Conservation (phyloP, 2,113 vertebrate species). For the Syngnathoides biaculeatus region DNA sequence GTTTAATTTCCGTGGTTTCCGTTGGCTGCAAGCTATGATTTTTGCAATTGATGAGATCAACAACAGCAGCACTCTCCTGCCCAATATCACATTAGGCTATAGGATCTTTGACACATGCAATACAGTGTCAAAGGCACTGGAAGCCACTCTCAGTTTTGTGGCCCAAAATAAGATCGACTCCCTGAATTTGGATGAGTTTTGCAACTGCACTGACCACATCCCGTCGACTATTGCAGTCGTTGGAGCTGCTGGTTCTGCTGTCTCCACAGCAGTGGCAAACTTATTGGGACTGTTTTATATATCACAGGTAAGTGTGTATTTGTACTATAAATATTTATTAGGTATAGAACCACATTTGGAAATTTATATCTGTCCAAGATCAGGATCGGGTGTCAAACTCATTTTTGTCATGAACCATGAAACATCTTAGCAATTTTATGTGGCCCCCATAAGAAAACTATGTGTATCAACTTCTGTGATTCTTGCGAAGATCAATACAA, state of each 20-base stretch:
- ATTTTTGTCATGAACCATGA: no score
- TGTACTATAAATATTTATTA: neutral
- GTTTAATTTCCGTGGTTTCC: conserved; percentile 97
- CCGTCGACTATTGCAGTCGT: conserved; percentile 96
- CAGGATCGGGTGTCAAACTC: no score
- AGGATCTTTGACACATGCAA: conserved; percentile 98
- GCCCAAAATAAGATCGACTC: conserved; percentile 98
- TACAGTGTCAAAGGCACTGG: conserved; percentile 93
- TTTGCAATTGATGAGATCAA: conserved; percentile 98
- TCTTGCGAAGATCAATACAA: no score
- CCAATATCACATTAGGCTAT: conserved; percentile 94
- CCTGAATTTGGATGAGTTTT: conserved; percentile 94
- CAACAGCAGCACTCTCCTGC: conserved; percentile 87
- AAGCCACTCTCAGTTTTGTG: conserved; percentile 94
- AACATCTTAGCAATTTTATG: no score
- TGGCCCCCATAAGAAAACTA: no score
- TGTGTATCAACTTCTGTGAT: no score
- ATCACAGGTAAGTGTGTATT: conserved; percentile 82
- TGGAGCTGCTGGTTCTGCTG: conserved; percentile 89
- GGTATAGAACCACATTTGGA: neutral
- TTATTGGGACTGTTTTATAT: conserved; percentile 96
- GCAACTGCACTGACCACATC: conserved; percentile 95
- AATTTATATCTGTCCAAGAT: no score
- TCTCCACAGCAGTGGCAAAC: conserved; percentile 95
- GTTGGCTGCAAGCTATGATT: conserved; percentile 98